A percentile compares a stretch with the other conserved stretches of the same genome.
Conservation (phyloP, 2,888 invertebrate genomes). For the Phytoseiulus persimilis region DNA sequence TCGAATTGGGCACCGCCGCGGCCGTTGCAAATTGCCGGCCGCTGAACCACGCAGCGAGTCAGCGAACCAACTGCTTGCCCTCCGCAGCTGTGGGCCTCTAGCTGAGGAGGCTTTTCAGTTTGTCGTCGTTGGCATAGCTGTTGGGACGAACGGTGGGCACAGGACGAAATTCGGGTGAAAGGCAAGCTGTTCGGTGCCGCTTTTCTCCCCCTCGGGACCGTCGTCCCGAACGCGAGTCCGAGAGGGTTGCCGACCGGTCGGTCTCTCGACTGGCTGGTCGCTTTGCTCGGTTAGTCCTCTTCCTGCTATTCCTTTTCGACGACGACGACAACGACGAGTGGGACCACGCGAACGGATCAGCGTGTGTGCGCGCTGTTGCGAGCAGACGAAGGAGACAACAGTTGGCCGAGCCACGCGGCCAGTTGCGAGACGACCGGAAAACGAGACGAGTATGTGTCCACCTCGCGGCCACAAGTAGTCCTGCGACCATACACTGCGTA, state of each 20-base stretch:
- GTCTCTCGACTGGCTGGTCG: not conserved
- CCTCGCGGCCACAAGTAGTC: not conserved
- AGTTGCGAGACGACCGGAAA: not conserved
- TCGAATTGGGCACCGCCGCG: not conserved
- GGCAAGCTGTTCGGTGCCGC: not conserved
- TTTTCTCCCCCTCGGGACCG: constrained; percentile 15
- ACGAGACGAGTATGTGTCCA: not conserved
- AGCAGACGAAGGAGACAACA: constrained; percentile 15
- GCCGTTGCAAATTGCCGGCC: not conserved
- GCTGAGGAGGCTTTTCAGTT: not conserved
- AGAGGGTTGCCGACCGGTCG: not conserved
- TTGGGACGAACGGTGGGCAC: not conserved
- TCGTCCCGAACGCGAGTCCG: constrained; percentile 36
- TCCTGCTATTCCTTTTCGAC: not conserved
- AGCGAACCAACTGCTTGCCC: not conserved
- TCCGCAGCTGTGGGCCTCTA: not conserved
- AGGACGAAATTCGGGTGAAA: not conserved
- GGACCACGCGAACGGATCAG: not conserved
- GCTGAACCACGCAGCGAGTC: not conserved
- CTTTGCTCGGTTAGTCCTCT: constrained; percentile 7
- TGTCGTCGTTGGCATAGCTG: not conserved
- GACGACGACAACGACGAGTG: not conserved
- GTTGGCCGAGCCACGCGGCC: not conserved
- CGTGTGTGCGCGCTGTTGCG: not conserved
- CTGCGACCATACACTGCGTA: not conserved